Conservation (phyloP, 2,113 vertebrate species). For the Ellobius talpinus region DNA sequence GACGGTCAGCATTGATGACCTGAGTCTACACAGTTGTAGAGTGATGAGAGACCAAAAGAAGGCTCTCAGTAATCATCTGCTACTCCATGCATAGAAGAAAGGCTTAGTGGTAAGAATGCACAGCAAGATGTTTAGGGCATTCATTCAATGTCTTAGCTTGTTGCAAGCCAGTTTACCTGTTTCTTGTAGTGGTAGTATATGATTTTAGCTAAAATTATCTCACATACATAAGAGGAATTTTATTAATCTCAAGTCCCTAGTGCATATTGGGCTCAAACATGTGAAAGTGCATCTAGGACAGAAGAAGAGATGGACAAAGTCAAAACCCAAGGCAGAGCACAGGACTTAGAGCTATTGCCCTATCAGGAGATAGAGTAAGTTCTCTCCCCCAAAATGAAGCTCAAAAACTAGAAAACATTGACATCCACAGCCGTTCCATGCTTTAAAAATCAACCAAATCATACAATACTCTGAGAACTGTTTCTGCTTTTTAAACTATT, state of each 20-base stretch:
- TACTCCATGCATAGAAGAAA: background rate
- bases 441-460: background rate
- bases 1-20: background rate
- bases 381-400: background rate
- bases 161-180: background rate
- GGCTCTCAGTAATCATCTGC: background rate
- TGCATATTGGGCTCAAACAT: background rate
- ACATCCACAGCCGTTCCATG: background rate
- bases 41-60: too few species aligned
- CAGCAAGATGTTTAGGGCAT: background rate
- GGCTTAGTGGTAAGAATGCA: background rate
- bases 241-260: background rate
- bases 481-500: background rate
- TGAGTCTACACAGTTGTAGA: background rate
- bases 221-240: background rate
- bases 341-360: background rate
- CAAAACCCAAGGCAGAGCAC: background rate
- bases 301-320: background rate
- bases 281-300: background rate
- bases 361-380: background rate
- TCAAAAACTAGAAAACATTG: background rate
- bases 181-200: background rate
- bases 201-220: background rate
- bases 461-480: background rate
- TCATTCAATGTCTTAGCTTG: background rate